Evolutionary conservation across 2,888 invertebrate genomes (phyloP).

Genomic region (Anoncus sp.): DNA sequence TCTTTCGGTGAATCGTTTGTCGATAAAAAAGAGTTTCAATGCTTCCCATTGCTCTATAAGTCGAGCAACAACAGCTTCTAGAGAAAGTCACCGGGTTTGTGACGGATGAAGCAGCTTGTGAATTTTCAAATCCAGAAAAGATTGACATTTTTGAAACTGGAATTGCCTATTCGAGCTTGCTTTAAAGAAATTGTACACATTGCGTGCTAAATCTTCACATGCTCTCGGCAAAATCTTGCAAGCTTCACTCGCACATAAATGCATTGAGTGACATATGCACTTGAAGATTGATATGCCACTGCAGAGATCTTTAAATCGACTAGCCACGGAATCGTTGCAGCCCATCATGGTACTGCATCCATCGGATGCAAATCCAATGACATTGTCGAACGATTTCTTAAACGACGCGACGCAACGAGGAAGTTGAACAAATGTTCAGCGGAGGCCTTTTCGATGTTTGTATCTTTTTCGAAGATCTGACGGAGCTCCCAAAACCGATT

Average conservation of each 20-base stretch:
- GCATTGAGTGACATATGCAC: conserved; percentile 75
- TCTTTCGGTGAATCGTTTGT: conserved; percentile 55
- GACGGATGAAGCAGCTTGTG: conserved; percentile 71
- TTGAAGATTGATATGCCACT: conserved; percentile 65
- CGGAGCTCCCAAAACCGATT: conserved; percentile 66
- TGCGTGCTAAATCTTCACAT: conserved; percentile 72
- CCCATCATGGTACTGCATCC: conserved; percentile 72
- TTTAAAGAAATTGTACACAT: conserved; percentile 71
- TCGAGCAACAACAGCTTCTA: conserved; percentile 68
- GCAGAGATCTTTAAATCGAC: conserved; percentile 64
- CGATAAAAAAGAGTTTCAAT: conserved; percentile 67
- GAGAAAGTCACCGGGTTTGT: conserved; percentile 74
- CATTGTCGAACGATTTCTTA: conserved; percentile 63
- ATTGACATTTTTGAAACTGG: conserved; percentile 63
- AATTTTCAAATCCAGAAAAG: conserved; percentile 62
- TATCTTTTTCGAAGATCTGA: conserved; percentile 63
- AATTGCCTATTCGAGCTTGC: conserved; percentile 67
- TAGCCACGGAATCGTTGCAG: conserved; percentile 71
- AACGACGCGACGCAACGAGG: conserved; percentile 57
- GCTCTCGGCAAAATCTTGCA: conserved; percentile 72
- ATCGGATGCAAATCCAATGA: conserved; percentile 73
- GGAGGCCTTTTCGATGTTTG: conserved; percentile 49
- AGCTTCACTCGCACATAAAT: conserved; percentile 74
- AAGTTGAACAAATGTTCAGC: conserved; percentile 58
- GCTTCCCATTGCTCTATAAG: conserved; percentile 74